Evolutionary conservation across 2,113 vertebrate species (phyloP).

Genomic region (Stegastes partitus): DNA sequence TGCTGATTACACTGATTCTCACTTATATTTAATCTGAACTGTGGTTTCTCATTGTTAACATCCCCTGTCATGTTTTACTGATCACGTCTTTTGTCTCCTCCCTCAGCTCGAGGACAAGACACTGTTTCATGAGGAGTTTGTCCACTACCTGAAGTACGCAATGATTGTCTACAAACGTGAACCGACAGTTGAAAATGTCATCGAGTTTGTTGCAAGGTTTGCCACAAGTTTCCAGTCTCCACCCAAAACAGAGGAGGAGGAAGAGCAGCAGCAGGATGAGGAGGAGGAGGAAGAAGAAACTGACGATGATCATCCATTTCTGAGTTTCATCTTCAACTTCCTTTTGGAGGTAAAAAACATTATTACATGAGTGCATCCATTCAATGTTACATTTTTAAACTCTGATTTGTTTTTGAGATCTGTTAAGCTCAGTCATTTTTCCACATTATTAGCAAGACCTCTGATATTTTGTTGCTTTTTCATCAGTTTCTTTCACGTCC

Average conservation of each 20-base stretch:
- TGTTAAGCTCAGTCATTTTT: too few relatives aligned
- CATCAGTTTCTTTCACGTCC: conserved; percentile 1
- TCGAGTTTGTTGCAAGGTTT: conserved; percentile 93
- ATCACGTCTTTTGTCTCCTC: conserved; percentile 7
- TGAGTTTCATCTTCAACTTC: conserved; percentile 92
- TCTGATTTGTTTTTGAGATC: background rate
- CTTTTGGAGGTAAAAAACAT: conserved; percentile 90
- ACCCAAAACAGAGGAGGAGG: conserved; percentile 77
- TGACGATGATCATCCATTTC: conserved; percentile 86
- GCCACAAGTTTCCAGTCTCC: conserved; percentile 88
- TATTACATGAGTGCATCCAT: background rate
- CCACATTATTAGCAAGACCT: background rate
- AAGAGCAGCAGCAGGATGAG: conserved; percentile 67
- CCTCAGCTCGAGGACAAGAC: conserved; percentile 89
- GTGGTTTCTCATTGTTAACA: conserved; percentile 1
- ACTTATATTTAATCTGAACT: background rate
- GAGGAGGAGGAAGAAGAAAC: conserved; percentile 81
- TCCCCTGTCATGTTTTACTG: background rate
- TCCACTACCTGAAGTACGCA: conserved; percentile 91
- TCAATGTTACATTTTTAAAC: background rate
- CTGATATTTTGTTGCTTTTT: background rate
- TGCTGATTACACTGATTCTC: too few relatives aligned
- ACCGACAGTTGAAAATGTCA: conserved; percentile 90
- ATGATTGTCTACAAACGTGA: conserved; percentile 95
- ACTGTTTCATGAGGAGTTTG: conserved; percentile 90